phyloP scores from a whole-genome alignment of 2,888 invertebrate genomes.

The Artemia sp. region DNA sequence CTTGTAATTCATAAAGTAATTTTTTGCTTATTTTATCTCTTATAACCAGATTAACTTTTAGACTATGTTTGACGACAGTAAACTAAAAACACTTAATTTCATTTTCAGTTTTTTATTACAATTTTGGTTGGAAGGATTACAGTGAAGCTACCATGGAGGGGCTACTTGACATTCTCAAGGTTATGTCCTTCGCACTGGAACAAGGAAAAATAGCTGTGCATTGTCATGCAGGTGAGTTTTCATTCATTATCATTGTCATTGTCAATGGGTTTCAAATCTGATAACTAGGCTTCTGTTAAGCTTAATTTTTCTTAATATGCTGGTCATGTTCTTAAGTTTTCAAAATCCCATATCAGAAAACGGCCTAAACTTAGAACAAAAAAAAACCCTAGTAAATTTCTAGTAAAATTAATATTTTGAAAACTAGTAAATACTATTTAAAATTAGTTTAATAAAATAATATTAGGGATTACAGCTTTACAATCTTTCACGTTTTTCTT shows the following conservation, averaged over 20 bases:
- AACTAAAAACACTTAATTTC: constrained; percentile 27
- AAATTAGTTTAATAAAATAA: too few relatives aligned
- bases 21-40: too few relatives aligned
- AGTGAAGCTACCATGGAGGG: constrained; percentile 56
- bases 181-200: constrained; percentile 59
- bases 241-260: neutral
- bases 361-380: too few relatives aligned
- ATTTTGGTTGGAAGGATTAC: constrained; percentile 73
- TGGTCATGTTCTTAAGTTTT: neutral
- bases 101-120: constrained; percentile 65
- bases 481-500: too few relatives aligned
- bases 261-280: neutral
- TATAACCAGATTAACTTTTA: neutral
- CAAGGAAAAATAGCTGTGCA: constrained; percentile 69
- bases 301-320: neutral
- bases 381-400: too few relatives aligned
- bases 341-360: too few relatives aligned
- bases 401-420: too few relatives aligned
- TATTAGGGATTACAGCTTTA: too few relatives aligned
- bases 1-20: too few relatives aligned
- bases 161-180: constrained; percentile 77
- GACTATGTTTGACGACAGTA: neutral
- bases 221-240: constrained; percentile 57
- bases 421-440: too few relatives aligned
- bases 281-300: neutral